These are phyloP conservation scores for Potorous gilbertii DNA, from an alignment of 2,797 vertebrate genomes.

Conservation along the genomic window DNA sequence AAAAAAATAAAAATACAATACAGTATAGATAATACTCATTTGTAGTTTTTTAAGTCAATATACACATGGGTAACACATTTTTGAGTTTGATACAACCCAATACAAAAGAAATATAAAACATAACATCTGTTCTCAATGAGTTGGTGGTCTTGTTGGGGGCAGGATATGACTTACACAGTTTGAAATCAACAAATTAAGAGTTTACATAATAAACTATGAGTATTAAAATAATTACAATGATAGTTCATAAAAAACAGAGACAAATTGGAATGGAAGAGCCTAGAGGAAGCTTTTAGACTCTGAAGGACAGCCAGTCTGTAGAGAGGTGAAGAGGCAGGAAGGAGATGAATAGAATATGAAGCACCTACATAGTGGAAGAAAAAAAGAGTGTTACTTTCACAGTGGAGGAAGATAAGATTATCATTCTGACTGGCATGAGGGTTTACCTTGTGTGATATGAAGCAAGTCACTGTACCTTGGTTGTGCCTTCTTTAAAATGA, in stretches of 20 bases:
- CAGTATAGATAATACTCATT: not conserved
- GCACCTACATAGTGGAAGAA: not conserved
- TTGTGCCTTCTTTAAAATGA: not conserved
- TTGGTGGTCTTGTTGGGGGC: not conserved
- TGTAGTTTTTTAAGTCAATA: not conserved
- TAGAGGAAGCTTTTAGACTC: not conserved
- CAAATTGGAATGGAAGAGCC: not conserved
- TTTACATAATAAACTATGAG: not conserved
- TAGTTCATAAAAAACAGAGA: not conserved
- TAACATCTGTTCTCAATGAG: not conserved
- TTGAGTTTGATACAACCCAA: not conserved
- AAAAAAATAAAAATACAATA: not conserved
- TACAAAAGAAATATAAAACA: not conserved
- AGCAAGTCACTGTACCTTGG: not conserved
- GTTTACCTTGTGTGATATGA: not conserved
- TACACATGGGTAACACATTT: not conserved
- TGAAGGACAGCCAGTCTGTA: not conserved
- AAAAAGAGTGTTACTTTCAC: not conserved
- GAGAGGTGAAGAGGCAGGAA: not conserved
- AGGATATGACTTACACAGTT: not conserved
- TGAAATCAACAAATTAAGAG: not conserved
- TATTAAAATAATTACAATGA: not conserved
- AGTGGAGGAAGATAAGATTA: not conserved
- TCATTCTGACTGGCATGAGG: not conserved
- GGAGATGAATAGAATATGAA: not conserved